Conservation (phyloP, 2,797 vertebrate species). For the Catostomus latipinnis region DNA sequence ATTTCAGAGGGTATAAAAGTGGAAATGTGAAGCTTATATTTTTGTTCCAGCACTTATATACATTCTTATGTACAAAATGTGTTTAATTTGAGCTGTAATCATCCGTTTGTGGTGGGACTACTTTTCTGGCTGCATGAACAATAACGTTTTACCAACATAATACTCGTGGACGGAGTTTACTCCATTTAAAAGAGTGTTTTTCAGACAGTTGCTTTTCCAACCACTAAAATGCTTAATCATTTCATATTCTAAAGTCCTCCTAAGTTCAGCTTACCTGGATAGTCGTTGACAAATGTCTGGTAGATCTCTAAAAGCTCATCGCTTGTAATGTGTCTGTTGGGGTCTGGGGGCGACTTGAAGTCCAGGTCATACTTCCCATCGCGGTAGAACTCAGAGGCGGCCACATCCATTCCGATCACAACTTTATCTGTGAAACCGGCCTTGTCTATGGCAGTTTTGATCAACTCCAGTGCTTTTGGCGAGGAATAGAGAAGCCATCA, state of each 20-base stretch:
- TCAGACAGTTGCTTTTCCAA: too few relatives aligned
- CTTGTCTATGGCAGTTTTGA: conserved; percentile 93
- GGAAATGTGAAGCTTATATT: too few relatives aligned
- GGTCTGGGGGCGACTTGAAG: conserved; percentile 90
- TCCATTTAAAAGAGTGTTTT: too few relatives aligned
- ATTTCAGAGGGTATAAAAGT: too few relatives aligned
- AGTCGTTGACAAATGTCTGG: conserved; percentile 91
- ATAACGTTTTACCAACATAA: too few relatives aligned
- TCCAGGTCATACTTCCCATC: conserved; percentile 93
- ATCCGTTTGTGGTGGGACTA: too few relatives aligned
- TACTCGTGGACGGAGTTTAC: too few relatives aligned
- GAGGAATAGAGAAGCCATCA: neutral
- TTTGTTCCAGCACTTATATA: too few relatives aligned
- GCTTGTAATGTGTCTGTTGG: conserved; percentile 84
- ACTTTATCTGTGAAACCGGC: conserved; percentile 93
- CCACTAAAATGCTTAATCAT: too few relatives aligned
- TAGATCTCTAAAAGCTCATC: conserved; percentile 92
- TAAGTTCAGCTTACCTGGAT: conserved; percentile 81
- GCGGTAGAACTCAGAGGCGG: conserved; percentile 91
- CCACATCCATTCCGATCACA: conserved; percentile 94
- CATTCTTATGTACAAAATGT: too few relatives aligned
- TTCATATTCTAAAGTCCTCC: neutral
- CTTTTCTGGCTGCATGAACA: too few relatives aligned
- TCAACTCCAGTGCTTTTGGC: conserved; percentile 86
- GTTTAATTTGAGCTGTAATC: too few relatives aligned